Percentiles rank a stretch among this genome's conserved stretches.
phyloP scores from a whole-genome alignment of 2,888 invertebrate genomes.

The Lasiommata megera region DNA sequence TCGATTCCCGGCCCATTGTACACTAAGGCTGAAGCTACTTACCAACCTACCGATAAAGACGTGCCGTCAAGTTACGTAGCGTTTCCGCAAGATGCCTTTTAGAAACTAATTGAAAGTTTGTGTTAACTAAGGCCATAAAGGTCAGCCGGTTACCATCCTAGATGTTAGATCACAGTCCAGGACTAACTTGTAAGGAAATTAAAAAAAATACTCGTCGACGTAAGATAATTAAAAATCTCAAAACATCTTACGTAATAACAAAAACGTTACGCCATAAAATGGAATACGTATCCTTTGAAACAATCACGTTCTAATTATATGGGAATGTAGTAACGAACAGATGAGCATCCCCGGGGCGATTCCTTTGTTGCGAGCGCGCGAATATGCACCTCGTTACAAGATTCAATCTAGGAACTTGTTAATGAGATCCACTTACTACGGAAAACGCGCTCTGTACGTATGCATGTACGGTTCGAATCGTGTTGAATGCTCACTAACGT shows the following conservation, averaged over 20 bases:
- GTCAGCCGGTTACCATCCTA: no score
- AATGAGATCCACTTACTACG: slow-evolving; percentile 28
- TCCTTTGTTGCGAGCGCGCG: slow-evolving; percentile 49
- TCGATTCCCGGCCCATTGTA: no score
- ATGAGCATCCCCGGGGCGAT: slow-evolving; percentile 44
- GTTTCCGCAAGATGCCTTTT: no score
- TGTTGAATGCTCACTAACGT: background rate
- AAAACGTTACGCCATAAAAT: slow-evolving; percentile 17
- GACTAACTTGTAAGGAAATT: no score
- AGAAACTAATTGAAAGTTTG: no score
- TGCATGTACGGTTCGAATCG: slow-evolving; percentile 12
- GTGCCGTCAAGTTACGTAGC: no score
- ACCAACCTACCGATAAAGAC: no score
- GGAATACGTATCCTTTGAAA: slow-evolving; percentile 32
- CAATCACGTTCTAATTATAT: slow-evolving; percentile 41
- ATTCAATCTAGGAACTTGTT: slow-evolving; percentile 28
- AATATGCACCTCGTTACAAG: slow-evolving; percentile 37
- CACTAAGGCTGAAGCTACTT: no score
- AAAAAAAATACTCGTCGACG: no score
- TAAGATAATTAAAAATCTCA: background rate
- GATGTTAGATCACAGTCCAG: no score
- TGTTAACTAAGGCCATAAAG: no score
- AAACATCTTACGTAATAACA: background rate
- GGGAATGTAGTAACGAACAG: slow-evolving; percentile 43
- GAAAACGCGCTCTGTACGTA: slow-evolving; percentile 8